These are phyloP conservation scores for Drosophila putrida DNA, from an alignment of 2,888 invertebrate genomes.

Conservation along the genomic window DNA sequence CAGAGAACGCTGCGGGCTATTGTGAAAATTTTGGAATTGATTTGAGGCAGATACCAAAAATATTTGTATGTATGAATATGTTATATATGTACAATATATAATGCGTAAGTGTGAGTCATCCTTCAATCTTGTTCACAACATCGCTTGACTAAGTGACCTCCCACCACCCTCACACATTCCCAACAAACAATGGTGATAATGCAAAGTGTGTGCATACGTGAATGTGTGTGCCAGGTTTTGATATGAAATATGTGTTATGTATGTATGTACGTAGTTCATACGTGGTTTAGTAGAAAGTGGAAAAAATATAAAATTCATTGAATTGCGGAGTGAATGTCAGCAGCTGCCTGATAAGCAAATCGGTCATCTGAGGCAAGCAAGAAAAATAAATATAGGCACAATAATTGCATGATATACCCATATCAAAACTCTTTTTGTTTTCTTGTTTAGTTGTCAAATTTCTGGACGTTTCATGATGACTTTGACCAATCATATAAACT, in stretches of 20 bases:
- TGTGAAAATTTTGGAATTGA: constrained; percentile 68
- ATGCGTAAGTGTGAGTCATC: constrained; percentile 36
- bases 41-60: constrained; percentile 56
- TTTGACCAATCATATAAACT: background rate
- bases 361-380: constrained; percentile 21
- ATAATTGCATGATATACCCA: background rate
- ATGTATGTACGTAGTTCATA: constrained; percentile 6
- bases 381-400: constrained; percentile 16
- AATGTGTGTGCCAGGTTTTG: constrained; percentile 12
- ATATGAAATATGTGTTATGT: constrained; percentile 17
- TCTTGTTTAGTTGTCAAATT: background rate
- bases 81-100: too few relatives aligned
- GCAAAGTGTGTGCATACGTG: constrained; percentile 36
- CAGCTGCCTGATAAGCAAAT: constrained; percentile 46
- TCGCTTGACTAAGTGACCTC: constrained; percentile 25
- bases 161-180: background rate
- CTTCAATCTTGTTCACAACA: constrained; percentile 34
- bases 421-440: background rate
- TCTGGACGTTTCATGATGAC: background rate
- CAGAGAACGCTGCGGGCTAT: constrained; percentile 63
- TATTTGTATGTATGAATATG: constrained; percentile 17
- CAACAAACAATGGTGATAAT: constrained; percentile 46
- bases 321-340: constrained; percentile 8
- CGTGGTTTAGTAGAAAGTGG: background rate
- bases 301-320: constrained; percentile 12